A percentile compares a stretch with the other conserved stretches of the same genome.
These are phyloP conservation scores for Rhyacichthys aspro DNA, from an alignment of 2,797 vertebrate species.

Conservation along the genomic window DNA sequence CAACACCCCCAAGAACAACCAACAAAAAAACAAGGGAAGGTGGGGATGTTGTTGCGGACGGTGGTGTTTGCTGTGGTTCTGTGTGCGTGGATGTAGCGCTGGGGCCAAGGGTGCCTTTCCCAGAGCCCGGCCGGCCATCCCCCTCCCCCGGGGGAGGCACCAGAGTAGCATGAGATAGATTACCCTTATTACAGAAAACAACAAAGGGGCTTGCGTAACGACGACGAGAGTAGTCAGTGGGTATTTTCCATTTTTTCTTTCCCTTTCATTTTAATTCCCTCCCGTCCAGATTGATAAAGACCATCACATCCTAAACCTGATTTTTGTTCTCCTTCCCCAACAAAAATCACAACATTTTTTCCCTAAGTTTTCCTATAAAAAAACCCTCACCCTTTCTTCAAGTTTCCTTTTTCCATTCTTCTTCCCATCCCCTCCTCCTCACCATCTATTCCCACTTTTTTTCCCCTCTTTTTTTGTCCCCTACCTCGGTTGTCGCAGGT, in stretches of 20 bases:
- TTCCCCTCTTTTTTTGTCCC: constrained; percentile 79
- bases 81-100: constrained; percentile 85
- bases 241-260: constrained; percentile 82
- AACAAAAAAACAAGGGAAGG: constrained; percentile 84
- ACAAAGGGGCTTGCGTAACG: constrained; percentile 87
- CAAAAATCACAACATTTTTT: constrained; percentile 81
- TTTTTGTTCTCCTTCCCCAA: constrained; percentile 80
- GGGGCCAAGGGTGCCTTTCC: constrained; percentile 86
- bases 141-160: constrained; percentile 83
- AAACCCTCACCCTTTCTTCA: constrained; percentile 78
- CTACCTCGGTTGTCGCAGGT: constrained; percentile 87
- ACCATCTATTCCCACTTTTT: constrained; percentile 79
- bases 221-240: constrained; percentile 85
- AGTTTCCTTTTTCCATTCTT: constrained; percentile 80
- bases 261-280: constrained; percentile 81
- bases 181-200: constrained; percentile 86
- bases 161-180: constrained; percentile 84
- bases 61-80: constrained; percentile 83
- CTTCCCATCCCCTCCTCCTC: constrained; percentile 82
- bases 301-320: constrained; percentile 80
- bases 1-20: constrained; percentile 87
- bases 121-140: constrained; percentile 83
- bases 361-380: constrained; percentile 83
- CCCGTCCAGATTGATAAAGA: constrained; percentile 81
- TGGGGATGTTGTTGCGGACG: constrained; percentile 82